phyloP scores from a whole-genome alignment of 2,888 invertebrate genomes.

The Liodrosophila aerea region DNA sequence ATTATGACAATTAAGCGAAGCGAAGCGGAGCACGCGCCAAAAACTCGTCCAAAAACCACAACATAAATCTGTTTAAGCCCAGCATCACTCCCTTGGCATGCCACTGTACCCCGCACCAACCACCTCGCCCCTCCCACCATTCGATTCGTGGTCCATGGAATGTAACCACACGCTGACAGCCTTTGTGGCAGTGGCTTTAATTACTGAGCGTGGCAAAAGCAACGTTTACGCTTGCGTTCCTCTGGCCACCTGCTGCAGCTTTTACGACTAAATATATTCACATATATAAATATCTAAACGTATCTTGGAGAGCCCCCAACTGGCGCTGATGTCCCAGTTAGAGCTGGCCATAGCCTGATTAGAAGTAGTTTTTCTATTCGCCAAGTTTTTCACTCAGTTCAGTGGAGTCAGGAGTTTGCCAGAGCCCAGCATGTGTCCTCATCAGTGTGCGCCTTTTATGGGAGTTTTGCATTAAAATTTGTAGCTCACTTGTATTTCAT shows the following conservation, averaged over 20 bases:
- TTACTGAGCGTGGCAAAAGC: conserved; percentile 50
- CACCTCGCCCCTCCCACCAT: no score
- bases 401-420: conserved; percentile 21
- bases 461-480: conserved; percentile 39
- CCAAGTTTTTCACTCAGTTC: conserved; percentile 5
- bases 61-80: conserved; percentile 58
- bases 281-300: background rate
- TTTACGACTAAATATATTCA: conserved; percentile 33
- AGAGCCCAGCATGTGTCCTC: conserved; percentile 38
- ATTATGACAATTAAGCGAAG: conserved; percentile 64
- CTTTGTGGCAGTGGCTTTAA: conserved; percentile 65
- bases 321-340: background rate
- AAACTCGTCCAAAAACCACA: conserved; percentile 36
- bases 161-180: conserved; percentile 59
- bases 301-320: background rate
- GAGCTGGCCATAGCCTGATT: conserved; percentile 16
- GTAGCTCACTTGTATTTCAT: conserved; percentile 7
- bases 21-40: conserved; percentile 42
- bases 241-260: conserved; percentile 70
- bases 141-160: conserved; percentile 2
- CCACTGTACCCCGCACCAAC: background rate
- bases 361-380: conserved; percentile 21
- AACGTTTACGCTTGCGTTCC: conserved; percentile 17
- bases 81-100: background rate
- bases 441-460: conserved; percentile 46